Evolutionary conservation across 2,113 vertebrate genomes (phyloP).

Genomic region (Lepus timidus): DNA sequence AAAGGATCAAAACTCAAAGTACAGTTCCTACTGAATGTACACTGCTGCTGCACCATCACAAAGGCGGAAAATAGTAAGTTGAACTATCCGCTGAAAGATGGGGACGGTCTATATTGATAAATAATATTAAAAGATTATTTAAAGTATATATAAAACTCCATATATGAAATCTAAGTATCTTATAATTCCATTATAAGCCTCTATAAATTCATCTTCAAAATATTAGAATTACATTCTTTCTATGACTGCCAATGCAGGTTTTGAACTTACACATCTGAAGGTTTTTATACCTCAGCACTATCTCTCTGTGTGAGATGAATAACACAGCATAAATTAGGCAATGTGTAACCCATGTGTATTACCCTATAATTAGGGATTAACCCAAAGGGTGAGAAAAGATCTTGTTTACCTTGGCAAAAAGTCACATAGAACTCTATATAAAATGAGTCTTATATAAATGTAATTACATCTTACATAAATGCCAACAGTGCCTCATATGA

Average conservation of each 20-base stretch:
- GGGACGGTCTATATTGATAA: no score
- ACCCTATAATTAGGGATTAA: neutral
- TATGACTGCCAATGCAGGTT: neutral
- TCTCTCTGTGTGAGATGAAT: constrained; percentile 25
- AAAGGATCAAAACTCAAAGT: neutral
- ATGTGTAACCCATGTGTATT: neutral
- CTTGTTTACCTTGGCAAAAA: neutral
- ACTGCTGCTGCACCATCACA: no score
- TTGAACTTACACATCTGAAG: constrained; percentile 63
- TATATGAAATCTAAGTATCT: neutral
- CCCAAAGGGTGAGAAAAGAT: neutral
- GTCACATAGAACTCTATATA: neutral
- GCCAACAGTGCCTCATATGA: neutral
- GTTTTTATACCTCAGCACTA: constrained; percentile 58
- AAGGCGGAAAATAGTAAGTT: no score
- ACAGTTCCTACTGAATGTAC: no score
- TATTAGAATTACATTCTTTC: constrained; percentile 65
- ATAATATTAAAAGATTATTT: no score
- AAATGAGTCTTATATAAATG: neutral
- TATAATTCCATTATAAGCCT: constrained; percentile 51
- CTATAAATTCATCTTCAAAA: constrained; percentile 63
- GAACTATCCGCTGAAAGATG: no score
- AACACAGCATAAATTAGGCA: constrained; percentile 17
- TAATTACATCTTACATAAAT: constrained; percentile 10
- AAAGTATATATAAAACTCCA: neutral